A percentile compares a stretch with the other conserved stretches of the same genome.
Evolutionary conservation across 1,140 invertebrate species (phyloP).

Genomic region (Drosophila kikkawai): DNA sequence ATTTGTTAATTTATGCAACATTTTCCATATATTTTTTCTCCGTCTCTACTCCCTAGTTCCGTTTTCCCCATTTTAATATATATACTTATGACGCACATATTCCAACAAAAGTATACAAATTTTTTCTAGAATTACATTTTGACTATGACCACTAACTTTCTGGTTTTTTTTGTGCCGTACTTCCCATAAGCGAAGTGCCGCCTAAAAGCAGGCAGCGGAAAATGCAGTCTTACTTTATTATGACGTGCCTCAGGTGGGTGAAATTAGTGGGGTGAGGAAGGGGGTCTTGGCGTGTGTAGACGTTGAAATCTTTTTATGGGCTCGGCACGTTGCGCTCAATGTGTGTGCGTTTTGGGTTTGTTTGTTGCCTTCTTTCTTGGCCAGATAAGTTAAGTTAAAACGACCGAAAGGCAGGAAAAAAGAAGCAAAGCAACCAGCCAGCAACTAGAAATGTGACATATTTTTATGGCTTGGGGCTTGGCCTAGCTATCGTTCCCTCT

Average conservation of each 20-base stretch:
- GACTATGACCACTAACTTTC: neutral
- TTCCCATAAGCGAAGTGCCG: constrained; percentile 3
- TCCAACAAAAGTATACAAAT: neutral
- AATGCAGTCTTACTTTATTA: constrained; percentile 25
- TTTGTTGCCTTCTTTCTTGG: constrained; percentile 59
- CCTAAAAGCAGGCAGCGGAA: constrained; percentile 60
- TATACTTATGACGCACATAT: neutral
- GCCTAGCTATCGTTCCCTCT: constrained; percentile 27
- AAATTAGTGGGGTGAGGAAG: neutral
- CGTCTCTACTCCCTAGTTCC: neutral
- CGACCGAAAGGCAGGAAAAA: constrained; percentile 4
- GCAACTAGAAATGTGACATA: constrained; percentile 67
- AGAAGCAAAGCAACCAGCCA: neutral
- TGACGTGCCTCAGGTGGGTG: constrained; percentile 48
- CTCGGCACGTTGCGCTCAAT: constrained; percentile 65
- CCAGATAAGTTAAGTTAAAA: constrained; percentile 46
- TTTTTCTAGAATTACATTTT: constrained; percentile 1
- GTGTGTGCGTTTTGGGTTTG: constrained; percentile 41
- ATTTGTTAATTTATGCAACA: too few relatives aligned
- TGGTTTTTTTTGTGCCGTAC: neutral
- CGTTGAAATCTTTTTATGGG: constrained; percentile 69
- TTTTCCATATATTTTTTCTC: neutral
- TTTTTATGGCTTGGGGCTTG: constrained; percentile 71
- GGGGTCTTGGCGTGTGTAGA: constrained; percentile 10
- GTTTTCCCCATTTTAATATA: neutral